These are phyloP conservation scores for Protodeltote pygarga DNA, from an alignment of 2,888 invertebrate species.

Conservation along the genomic window DNA sequence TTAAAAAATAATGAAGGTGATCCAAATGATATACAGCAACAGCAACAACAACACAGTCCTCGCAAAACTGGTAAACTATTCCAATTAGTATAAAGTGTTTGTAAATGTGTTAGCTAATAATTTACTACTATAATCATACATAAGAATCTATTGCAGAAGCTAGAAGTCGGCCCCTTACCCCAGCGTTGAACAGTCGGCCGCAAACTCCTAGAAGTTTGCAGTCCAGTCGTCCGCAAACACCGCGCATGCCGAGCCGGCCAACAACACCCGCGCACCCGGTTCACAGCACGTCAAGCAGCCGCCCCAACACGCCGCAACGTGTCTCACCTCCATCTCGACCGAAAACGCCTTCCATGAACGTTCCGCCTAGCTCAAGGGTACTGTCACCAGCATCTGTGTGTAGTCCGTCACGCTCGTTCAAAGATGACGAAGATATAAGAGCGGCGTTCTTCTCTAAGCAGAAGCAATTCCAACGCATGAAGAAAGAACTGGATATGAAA, in stretches of 20 bases:
- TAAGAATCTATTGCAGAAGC: conserved; percentile 43
- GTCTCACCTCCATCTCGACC: conserved; percentile 44
- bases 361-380: conserved; percentile 26
- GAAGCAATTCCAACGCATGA: conserved; percentile 70
- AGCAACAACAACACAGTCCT: conserved; percentile 8
- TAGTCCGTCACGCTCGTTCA: conserved; percentile 28
- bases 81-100: not conserved
- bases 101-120: not conserved
- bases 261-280: conserved; percentile 58
- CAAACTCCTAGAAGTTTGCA: conserved; percentile 65
- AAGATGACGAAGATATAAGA: conserved; percentile 66
- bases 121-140: too few species aligned
- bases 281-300: conserved; percentile 55
- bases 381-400: conserved; percentile 27
- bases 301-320: conserved; percentile 66
- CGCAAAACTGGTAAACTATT: conserved; percentile 22
- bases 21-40: conserved; percentile 15
- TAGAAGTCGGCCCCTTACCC: conserved; percentile 51
- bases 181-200: conserved; percentile 61
- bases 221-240: conserved; percentile 70
- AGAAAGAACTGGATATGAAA: conserved; percentile 80
- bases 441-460: conserved; percentile 61
- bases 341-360: conserved; percentile 48
- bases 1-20: conserved; percentile 33
- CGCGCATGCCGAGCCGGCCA: conserved; percentile 60